Percentiles rank a stretch among this genome's conserved stretches.
Evolutionary conservation across 2,113 vertebrate species (phyloP).

Genomic region (Lathamus discolor): DNA sequence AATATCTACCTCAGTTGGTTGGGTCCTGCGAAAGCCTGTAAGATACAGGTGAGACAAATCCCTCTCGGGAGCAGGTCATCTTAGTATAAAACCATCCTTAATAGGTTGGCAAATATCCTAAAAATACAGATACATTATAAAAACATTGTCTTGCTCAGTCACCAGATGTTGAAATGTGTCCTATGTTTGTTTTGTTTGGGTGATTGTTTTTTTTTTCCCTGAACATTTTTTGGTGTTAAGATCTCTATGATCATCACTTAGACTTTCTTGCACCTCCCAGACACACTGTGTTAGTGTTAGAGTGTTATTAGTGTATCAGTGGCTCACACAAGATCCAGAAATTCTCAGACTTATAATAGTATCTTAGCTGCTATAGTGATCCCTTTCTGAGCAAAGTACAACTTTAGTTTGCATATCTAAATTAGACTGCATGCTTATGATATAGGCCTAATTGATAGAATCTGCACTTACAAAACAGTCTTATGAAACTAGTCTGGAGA

Average conservation of each 20-base stretch:
- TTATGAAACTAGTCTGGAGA: not conserved
- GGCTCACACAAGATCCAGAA: not conserved
- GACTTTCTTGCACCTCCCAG: not conserved
- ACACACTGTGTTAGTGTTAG: not conserved
- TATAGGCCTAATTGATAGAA: not conserved
- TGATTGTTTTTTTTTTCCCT: not conserved
- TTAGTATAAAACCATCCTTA: not conserved
- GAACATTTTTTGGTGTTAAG: not conserved
- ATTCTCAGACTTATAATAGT: not conserved
- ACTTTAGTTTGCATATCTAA: not conserved
- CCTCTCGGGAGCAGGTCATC: not conserved
- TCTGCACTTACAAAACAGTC: not conserved
- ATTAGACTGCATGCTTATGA: not conserved
- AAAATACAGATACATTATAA: not conserved
- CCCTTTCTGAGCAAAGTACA: not conserved
- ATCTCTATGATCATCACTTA: not conserved
- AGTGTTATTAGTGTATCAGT: not conserved
- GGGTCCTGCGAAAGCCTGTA: not conserved
- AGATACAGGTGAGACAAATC: not conserved
- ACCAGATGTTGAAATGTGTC: not conserved
- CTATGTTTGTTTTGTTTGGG: not conserved
- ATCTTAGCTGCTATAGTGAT: not conserved
- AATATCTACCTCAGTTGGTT: not conserved
- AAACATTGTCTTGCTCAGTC: not conserved
- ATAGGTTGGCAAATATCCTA: not conserved